Evolutionary conservation across 2,888 invertebrate genomes (phyloP), one percentile per base, ranked within the genome.

Genomic region (Azorinus chamasolen): DNA sequence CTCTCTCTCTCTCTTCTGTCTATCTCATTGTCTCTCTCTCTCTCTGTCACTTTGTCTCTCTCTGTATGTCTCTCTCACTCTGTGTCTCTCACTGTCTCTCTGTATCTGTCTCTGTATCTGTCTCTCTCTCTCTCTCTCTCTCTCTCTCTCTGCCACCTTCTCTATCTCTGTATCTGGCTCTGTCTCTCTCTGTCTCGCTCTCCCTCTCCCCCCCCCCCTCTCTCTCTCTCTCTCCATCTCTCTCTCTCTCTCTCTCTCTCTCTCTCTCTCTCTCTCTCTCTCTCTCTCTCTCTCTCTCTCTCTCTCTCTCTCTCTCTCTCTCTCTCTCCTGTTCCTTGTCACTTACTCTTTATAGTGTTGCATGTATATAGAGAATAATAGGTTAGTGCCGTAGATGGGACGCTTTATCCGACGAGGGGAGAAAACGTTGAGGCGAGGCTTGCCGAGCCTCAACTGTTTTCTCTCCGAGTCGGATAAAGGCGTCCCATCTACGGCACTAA

Each of bases 231-330:
- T n/a, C n/a, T n/a, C n/a, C n/a, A n/a, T n/a, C n/a, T n/a, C n/a
- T n/a, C n/a, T n/a, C n/a, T n/a, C n/a, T n/a, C n/a, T n/a, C n/a
- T 68, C 51, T 50, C 48, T 48, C 58, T 50, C 37, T 58, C 58
- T 51, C 8, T 46, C 22, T 59, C 39, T 43, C 46, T 59, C 20
- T 59, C 43, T 59, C 12, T 46, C 61, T 59, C 22, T 43, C 46
- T 59, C 46, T 45, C 43, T 43, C 46, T 59, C 46, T 59, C 46
- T 43, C 46, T 45, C 20, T 41, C 43, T 57, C 43, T 37, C 39
- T 41, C 43, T 57, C 57, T 57, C 14, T 32, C 32, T 54, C 54
- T 54, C 32, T 16, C 20, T 54, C 54, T 54, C 32, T 32, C 48
- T 48, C 48, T 54, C 32, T 32, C 32, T 32, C 46, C 48, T 59